Evolutionary conservation across 2,797 vertebrate species (phyloP).

Genomic region (Novumbra hubbsi): DNA sequence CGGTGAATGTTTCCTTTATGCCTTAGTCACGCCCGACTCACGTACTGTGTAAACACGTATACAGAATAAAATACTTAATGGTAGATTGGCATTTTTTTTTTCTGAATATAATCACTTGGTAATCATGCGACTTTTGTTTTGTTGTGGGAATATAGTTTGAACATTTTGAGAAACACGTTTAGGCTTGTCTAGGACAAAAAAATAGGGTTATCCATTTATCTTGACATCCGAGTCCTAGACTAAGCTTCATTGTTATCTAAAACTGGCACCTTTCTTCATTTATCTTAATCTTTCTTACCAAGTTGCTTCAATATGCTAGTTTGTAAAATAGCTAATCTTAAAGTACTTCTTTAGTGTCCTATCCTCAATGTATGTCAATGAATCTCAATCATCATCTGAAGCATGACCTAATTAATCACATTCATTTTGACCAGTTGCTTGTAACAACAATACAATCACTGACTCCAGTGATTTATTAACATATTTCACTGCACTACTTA

Average conservation of each 20-base stretch:
- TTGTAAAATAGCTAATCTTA: neutral
- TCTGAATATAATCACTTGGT: neutral
- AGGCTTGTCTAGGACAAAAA: too few relatives aligned
- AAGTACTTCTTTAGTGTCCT: neutral
- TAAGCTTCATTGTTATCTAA: too few relatives aligned
- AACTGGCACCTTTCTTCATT: neutral
- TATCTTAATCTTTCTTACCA: neutral
- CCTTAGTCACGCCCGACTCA: neutral
- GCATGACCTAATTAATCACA: neutral
- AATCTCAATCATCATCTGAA: neutral
- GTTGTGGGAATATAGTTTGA: neutral
- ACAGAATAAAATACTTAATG: neutral
- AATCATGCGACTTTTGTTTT: neutral
- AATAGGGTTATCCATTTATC: too few relatives aligned
- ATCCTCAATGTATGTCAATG: conserved; percentile 4
- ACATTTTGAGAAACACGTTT: neutral
- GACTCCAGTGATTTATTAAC: neutral
- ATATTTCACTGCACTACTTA: neutral
- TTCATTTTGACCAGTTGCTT: neutral
- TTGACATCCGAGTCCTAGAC: too few relatives aligned
- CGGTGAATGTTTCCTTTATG: neutral
- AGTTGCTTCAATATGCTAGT: neutral
- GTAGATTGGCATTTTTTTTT: neutral
- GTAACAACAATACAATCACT: neutral
- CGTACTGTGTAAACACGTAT: neutral